Evolutionary conservation across 2,797 vertebrate genomes (phyloP).

Genomic region (Enteromius anoplus): DNA sequence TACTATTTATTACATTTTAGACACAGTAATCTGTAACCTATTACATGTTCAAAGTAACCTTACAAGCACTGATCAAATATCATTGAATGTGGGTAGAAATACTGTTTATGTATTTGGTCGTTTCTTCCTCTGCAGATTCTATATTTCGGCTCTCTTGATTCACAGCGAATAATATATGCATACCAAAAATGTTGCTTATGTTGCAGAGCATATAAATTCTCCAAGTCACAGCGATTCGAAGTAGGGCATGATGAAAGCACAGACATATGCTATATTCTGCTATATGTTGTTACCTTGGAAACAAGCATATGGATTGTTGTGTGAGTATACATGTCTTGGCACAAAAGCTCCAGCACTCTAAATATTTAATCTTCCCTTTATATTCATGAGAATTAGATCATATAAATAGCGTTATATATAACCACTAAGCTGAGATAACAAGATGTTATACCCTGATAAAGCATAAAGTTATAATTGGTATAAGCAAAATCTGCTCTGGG

Average conservation of each 20-base stretch:
- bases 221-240: not conserved
- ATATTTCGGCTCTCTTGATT: not conserved
- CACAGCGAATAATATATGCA: not conserved
- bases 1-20: not conserved
- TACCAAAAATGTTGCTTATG: not conserved
- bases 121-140: not conserved
- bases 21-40: not conserved
- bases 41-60: not conserved
- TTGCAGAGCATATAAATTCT: not conserved
- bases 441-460: not conserved
- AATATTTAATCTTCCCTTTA: constrained; percentile 58
- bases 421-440: constrained; percentile 28
- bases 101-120: not conserved
- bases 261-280: constrained; percentile 51
- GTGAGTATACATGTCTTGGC: constrained; percentile 65
- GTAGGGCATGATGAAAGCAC: constrained; percentile 33
- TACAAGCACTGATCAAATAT: not conserved
- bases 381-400: constrained; percentile 33
- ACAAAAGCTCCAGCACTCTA: constrained; percentile 65
- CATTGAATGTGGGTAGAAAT: not conserved
- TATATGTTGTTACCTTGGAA: constrained; percentile 75
- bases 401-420: constrained; percentile 32
- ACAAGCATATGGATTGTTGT: constrained; percentile 70
- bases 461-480: constrained; percentile 6
- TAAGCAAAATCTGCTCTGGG: not conserved